These are phyloP conservation scores for Colaptes auratus DNA, from an alignment of 2,113 vertebrate species.

Conservation along the genomic window DNA sequence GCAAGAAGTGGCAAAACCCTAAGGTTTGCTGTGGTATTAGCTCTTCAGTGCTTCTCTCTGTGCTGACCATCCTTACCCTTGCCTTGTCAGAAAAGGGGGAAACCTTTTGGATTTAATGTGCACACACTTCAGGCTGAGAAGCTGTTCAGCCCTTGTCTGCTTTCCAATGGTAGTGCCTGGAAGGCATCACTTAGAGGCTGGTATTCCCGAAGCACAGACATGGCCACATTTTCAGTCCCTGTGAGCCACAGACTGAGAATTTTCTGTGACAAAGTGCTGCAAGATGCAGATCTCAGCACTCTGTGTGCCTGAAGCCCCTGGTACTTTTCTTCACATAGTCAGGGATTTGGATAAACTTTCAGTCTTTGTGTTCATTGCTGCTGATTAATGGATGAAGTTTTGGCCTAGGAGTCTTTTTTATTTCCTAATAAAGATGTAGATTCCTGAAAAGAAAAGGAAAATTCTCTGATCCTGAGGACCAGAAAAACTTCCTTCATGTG, in stretches of 20 bases:
- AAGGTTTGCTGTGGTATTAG: neutral
- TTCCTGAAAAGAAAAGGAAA: neutral
- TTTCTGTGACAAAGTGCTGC: neutral
- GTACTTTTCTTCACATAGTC: neutral
- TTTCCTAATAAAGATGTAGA: neutral
- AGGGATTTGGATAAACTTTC: neutral
- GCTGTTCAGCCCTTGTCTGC: neutral
- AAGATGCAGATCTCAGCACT: neutral
- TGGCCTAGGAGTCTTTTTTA: neutral
- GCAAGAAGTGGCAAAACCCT: neutral
- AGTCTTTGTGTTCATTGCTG: neutral
- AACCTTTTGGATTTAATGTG: neutral
- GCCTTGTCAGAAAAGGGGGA: neutral
- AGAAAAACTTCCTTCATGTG: neutral
- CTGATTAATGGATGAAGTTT: neutral
- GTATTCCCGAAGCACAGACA: neutral
- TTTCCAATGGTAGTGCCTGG: neutral
- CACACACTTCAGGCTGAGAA: neutral
- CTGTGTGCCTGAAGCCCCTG: neutral
- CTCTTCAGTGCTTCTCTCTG: neutral
- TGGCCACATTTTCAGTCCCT: neutral
- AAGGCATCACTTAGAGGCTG: neutral
- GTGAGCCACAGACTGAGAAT: neutral
- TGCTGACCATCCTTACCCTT: neutral
- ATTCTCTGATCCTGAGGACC: neutral